phyloP scores from a whole-genome alignment of 2,888 invertebrate species.

The Volucella inflata region DNA sequence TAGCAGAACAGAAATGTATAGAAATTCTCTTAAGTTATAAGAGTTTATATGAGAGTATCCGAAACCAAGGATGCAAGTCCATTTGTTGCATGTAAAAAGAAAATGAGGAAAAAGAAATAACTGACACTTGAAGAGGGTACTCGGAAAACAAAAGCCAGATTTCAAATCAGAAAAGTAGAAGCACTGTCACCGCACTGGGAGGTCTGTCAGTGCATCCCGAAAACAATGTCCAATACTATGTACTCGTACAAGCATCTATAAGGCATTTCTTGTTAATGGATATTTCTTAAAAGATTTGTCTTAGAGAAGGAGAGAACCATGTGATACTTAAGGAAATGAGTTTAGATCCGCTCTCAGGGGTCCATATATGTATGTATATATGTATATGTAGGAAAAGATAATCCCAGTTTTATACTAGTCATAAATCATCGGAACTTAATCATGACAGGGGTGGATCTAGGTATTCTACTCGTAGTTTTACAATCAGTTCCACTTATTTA shows the following conservation, averaged over 20 bases:
- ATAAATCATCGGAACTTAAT: constrained; percentile 42
- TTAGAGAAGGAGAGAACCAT: constrained; percentile 24
- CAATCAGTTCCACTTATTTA: constrained; percentile 47
- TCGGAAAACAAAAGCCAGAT: constrained; percentile 55
- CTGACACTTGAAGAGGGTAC: constrained; percentile 57
- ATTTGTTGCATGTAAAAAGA: constrained; percentile 48
- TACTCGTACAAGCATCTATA: not conserved
- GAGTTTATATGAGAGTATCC: constrained; percentile 2
- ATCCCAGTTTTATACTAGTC: constrained; percentile 5
- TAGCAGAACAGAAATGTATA: too few relatives aligned
- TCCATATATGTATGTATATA: not conserved
- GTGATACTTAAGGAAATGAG: constrained; percentile 58
- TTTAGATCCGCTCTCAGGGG: constrained; percentile 48
- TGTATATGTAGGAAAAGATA: constrained; percentile 12
- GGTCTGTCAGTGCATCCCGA: constrained; percentile 50
- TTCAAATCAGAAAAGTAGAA: constrained; percentile 44
- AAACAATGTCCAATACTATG: not conserved
- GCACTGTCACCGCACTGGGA: constrained; percentile 56
- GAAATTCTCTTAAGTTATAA: constrained; percentile 3
- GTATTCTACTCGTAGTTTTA: constrained; percentile 8
- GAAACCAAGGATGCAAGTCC: constrained; percentile 29
- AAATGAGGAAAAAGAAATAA: constrained; percentile 13
- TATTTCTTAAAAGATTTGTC: constrained; percentile 39
- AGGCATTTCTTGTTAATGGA: constrained; percentile 47
- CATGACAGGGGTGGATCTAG: constrained; percentile 13